Evolutionary conservation across 2,113 vertebrate genomes (phyloP), one percentile per base, ranked within the genome.

Genomic region (Vidua macroura): DNA sequence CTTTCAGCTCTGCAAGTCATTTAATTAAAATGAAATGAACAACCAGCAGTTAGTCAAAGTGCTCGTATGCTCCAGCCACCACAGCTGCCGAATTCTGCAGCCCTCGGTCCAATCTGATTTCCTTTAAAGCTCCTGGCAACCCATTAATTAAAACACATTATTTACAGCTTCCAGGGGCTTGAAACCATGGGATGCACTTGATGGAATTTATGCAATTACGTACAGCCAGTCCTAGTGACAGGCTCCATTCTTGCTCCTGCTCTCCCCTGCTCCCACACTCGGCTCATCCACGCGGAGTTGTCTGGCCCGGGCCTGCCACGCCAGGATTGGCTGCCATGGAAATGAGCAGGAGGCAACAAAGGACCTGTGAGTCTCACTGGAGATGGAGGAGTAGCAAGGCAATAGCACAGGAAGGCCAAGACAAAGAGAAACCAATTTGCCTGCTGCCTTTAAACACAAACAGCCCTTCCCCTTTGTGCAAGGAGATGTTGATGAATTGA

Each of bases 311-410:
- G 69, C 68, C 62, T 66, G 90, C 20, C 60, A 76, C 24, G 13
- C 82, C 25, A 72, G 60, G 43, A 95, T 93, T 56, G 39, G 96
- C 92, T 96, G 91, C 96, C 95, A 96, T 93, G 91, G 96, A 90
- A 97, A 97, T 96, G 89, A 75, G 92, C 83, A 87, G 89, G 80
- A 91, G 83, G 62, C 81, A 95, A 96, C 90, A 96, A 97, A 97
- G 73, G 83, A 87, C 41, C 55, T 3, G 3, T 1, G 15, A 89
- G 85, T 53, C 77, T 82, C 1, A 0, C 39, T 79, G 59, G 87
- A 93, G 60, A 77, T 80, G 68, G 69, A 74, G 56, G 85, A 81
- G 62, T 9, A 59, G 55, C 41, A 41, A 94, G 66, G 67, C 12
- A 3, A 81, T 10, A 74, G 83, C 7, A 33, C 83, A 79, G 55